Evolutionary conservation across 2,888 invertebrate species (phyloP), one percentile per base, ranked within the genome.

Genomic region (Hemicrepidius hirtus): DNA sequence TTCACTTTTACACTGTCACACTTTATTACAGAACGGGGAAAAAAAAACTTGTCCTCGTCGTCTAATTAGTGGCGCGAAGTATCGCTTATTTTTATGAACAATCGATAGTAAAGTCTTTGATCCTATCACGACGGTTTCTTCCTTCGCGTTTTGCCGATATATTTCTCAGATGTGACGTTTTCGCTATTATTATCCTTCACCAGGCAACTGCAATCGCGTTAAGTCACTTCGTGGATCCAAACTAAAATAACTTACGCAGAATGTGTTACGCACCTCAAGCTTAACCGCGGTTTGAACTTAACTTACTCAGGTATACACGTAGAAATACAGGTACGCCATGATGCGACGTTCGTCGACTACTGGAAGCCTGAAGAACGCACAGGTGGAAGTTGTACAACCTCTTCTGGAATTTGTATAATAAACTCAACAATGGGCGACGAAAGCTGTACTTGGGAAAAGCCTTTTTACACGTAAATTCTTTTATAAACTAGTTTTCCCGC

Each of bases 101-200:
- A 64, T 37, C 20, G 37, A 63, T 35, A 44, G 37, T 13, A 20
- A 32, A 60, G 55, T 60, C 46, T 49, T 55, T 50, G 55, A 41
- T 69, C 41, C 32, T 69, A 69, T 53, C 55, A 40, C 55, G 55
- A 44, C 41, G 41, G 67, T 62, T 68, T 63, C 63, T 41, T 64
- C 64, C n/a, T 57, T 65, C 70, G 55, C 64, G 60, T 46, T 65
- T 66, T 53, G 71, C 66, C 49, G 37, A 41, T 44, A 18, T 37
- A 62, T 66, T 59, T 71, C 62, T 69, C 62, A 62, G 63, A 70
- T 71, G 66, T 72, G 72, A 72, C 72, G 72, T 72, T 72, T 65
- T 65, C 59, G 60, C 73, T 73, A 73, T 73, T 73, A 73, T 73
- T 73, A 73, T 73, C 68, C 73, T 55, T 69, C 53, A 65, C 68